phyloP scores from a whole-genome alignment of 37 sponge, comb jelly and placozoan genomes.

The Trichoplax adhaerens region DNA sequence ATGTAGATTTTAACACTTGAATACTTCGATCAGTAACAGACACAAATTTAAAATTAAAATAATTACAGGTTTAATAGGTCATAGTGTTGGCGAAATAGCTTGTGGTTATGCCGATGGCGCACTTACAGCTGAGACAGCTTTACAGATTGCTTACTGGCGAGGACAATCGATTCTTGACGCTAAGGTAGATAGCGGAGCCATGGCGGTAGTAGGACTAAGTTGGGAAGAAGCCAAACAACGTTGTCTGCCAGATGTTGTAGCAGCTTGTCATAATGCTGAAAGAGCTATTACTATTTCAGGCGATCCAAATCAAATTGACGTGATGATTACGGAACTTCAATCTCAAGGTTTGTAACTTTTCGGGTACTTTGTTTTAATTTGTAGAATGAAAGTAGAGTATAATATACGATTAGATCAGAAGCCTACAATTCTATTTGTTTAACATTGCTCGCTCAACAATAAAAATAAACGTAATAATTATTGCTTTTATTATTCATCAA shows the following conservation, averaged over 20 bases:
- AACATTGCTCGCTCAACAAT: too few relatives aligned
- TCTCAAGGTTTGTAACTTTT: too few relatives aligned
- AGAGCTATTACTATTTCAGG: neutral
- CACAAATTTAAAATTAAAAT: too few relatives aligned
- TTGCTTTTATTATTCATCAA: neutral
- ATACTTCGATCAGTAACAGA: too few relatives aligned
- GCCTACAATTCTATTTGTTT: too few relatives aligned
- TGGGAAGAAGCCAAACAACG: slow-evolving; percentile 4
- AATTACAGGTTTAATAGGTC: slow-evolving; percentile 11
- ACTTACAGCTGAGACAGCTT: slow-evolving; percentile 18
- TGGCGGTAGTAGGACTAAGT: slow-evolving; percentile 28
- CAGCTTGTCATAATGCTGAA: slow-evolving; percentile 16
- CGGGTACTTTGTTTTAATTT: too few relatives aligned
- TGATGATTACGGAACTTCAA: too few relatives aligned
- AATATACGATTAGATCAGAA: too few relatives aligned
- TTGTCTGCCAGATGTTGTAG: slow-evolving; percentile 15
- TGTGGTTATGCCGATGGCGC: slow-evolving; percentile 21
- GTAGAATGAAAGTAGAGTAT: too few relatives aligned
- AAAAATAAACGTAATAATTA: neutral
- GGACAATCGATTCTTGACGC: slow-evolving; percentile 8
- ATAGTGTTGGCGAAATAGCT: slow-evolving; percentile 31
- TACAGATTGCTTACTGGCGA: slow-evolving; percentile 25
- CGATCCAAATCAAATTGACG: too few relatives aligned
- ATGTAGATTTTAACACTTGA: too few relatives aligned
- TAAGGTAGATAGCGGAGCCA: slow-evolving; percentile 12